These are phyloP conservation scores for Argyrosomus japonicus DNA, from an alignment of 2,113 vertebrate genomes.

Conservation along the genomic window DNA sequence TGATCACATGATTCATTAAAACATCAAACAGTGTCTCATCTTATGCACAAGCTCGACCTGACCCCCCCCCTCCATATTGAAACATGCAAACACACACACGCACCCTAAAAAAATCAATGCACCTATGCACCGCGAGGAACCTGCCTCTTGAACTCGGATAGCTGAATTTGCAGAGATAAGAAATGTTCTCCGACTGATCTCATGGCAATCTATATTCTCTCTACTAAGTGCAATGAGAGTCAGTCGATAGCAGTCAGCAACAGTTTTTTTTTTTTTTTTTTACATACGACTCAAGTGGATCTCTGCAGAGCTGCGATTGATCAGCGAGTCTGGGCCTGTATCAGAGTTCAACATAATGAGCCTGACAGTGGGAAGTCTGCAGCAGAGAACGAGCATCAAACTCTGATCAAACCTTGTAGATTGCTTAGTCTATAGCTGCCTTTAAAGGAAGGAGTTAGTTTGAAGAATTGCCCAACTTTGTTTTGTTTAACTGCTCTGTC, in stretches of 20 bases:
- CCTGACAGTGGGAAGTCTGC: slow-evolving; percentile 27
- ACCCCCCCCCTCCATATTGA: background rate
- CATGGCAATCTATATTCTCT: slow-evolving; percentile 54
- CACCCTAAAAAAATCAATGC: slow-evolving; percentile 42
- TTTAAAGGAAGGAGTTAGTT: slow-evolving; percentile 25
- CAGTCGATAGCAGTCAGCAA: slow-evolving; percentile 55
- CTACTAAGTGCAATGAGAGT: slow-evolving; percentile 49
- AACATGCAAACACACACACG: slow-evolving; percentile 36
- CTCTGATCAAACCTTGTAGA: slow-evolving; percentile 11
- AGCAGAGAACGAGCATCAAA: background rate
- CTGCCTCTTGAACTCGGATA: slow-evolving; percentile 50
- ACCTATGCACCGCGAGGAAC: slow-evolving; percentile 5
- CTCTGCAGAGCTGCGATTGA: slow-evolving; percentile 58
- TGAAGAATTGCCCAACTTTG: slow-evolving; percentile 29
- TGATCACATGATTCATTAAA: slow-evolving; percentile 12
- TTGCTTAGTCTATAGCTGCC: slow-evolving; percentile 34
- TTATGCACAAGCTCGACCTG: slow-evolving; percentile 7
- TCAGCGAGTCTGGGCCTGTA: slow-evolving; percentile 39
- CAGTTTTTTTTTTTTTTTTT: slow-evolving; percentile 35
- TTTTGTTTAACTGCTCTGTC: slow-evolving; percentile 36
- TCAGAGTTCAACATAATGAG: slow-evolving; percentile 51
- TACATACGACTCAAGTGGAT: slow-evolving; percentile 36
- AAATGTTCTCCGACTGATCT: slow-evolving; percentile 48
- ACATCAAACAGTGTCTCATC: slow-evolving; percentile 8
- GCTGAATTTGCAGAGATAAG: slow-evolving; percentile 46